Evolutionary conservation across 2,113 vertebrate species (phyloP), one percentile per base, ranked within the genome.

Genomic region (Geococcyx californianus): DNA sequence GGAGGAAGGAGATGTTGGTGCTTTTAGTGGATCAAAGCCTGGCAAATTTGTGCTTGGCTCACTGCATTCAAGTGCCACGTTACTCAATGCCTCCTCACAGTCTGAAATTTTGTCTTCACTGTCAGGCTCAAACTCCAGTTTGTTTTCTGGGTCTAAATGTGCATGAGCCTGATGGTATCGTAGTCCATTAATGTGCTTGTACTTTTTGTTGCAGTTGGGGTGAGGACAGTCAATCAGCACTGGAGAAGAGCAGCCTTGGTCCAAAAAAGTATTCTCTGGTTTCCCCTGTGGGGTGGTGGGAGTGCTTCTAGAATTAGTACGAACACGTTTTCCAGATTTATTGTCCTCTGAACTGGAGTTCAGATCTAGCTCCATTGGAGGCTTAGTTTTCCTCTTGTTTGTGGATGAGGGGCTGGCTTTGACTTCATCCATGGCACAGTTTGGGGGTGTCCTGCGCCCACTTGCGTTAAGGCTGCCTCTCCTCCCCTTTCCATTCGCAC

Each of bases 121-220:
- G 84, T 99, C 99, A 28, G 98, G 98, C 94, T 99, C 99, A 60
- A 99, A 98, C 69, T 99, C 99, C 73, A 99, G 98, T 83, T 99
- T 99, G 94, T 98, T 99, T 87, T 99, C 99, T 4, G 97, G 98
- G 84, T 99, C 99, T 93, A 99, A 98, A 97, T 99, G 99, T 87
- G 99, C 99, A 5, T 99, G 99, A 21, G 99, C 99, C 97, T 99
- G 99, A 97, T 99, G 99, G 97, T 99, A 99, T 62, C 99, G 97
- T 73, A 99, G 97, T 73, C 99, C 99, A 7, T 99, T 99, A 96
- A 99, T 99, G 98, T 99, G 99, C 98, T 99, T 99, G 97, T 99
- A 99, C 92, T 99, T 99, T 97, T 99, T 99, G 98, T 99, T 99
- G 98, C 99, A 99, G 97, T 99, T 99, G 51, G 99, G 99, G 89